A percentile compares a stretch with the other conserved stretches of the same genome.
These are phyloP conservation scores for Orthosia gracilis DNA, from an alignment of 2,888 invertebrate genomes.

Conservation along the genomic window DNA sequence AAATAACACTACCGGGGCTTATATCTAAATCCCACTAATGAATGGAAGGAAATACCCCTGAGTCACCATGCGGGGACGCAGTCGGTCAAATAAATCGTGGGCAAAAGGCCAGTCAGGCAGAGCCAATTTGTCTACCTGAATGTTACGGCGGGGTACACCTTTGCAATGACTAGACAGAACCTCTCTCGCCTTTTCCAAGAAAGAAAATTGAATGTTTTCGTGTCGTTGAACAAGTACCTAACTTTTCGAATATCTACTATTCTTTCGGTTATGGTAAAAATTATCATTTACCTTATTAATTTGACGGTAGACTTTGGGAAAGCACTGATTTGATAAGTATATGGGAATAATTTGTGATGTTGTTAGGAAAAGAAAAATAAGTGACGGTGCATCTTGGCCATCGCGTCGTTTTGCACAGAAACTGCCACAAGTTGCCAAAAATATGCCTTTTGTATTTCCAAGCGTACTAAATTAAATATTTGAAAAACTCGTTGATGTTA, in stretches of 20 bases:
- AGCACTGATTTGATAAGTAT: neutral
- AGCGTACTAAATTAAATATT: neutral
- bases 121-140: neutral
- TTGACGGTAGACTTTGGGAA: neutral
- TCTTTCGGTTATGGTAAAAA: too few relatives aligned
- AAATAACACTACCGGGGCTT: too few relatives aligned
- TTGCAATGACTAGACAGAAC: neutral
- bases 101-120: constrained; percentile 1
- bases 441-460: neutral
- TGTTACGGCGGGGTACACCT: neutral
- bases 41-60: constrained; percentile 31
- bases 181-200: too few relatives aligned
- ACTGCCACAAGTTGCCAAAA: neutral
- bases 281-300: neutral
- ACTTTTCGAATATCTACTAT: too few relatives aligned
- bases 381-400: neutral
- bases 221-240: too few relatives aligned
- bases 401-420: neutral
- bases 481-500: neutral
- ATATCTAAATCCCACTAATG: neutral
- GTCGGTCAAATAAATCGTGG: constrained; percentile 4
- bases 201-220: too few relatives aligned
- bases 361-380: neutral
- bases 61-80: constrained; percentile 33
- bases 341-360: neutral